Evolutionary conservation across 2,113 vertebrate species (phyloP).

Genomic region (Actinemys pallida): DNA sequence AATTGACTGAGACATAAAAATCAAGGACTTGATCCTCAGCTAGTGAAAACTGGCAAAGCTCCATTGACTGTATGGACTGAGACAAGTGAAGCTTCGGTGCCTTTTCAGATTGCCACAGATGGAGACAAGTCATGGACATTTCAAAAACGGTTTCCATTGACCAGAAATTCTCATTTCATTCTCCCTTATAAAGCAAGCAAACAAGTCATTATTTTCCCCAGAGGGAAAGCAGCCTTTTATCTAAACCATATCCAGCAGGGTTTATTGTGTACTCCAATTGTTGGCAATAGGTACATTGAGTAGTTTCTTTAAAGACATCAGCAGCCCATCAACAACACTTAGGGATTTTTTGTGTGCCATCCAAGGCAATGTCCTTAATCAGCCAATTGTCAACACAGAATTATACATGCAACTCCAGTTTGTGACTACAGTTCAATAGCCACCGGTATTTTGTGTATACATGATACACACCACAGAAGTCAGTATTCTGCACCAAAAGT

Average conservation of each 20-base stretch:
- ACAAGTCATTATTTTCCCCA: not conserved
- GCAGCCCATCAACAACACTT: not conserved
- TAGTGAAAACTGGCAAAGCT: not conserved
- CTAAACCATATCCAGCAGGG: not conserved
- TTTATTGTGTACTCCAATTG: not conserved
- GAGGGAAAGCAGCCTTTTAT: not conserved
- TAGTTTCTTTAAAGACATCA: not conserved
- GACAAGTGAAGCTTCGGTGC: not conserved
- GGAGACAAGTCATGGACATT: not conserved
- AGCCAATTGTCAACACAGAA: not conserved
- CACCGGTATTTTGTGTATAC: not conserved
- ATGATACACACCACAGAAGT: fast-evolving
- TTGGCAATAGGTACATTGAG: not conserved
- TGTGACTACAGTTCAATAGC: not conserved
- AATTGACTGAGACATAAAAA: not conserved
- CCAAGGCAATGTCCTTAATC: not conserved
- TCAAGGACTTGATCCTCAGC: not conserved
- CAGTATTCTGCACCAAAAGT: fast-evolving
- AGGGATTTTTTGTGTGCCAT: not conserved
- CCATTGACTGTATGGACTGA: not conserved
- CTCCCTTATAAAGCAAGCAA: not conserved
- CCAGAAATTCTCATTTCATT: not conserved
- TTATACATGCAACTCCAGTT: not conserved
- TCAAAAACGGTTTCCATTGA: not conserved
- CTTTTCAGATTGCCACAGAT: not conserved